Base-by-base conservation (phyloP, 2,888 invertebrate species). In the Hyalella azteca region DNA sequence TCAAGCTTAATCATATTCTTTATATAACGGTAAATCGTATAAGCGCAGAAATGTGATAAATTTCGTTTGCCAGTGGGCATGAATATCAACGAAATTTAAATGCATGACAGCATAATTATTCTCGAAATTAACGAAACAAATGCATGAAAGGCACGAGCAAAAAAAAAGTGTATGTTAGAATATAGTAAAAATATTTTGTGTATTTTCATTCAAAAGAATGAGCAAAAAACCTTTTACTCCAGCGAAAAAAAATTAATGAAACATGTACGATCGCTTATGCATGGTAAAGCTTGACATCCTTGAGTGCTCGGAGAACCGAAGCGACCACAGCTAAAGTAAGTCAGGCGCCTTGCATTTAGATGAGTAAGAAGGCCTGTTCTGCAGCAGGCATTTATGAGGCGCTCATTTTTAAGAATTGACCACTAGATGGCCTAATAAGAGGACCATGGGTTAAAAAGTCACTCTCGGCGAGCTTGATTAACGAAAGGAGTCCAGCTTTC, bases 341-440 rank as follows among this genome's bases (percentile, higher is more conserved):
- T 66, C 66, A 66, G 36, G 29, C 29, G 54, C 54, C 26, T 36
- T 36, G 15, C 45, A 36, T 66, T 36, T n/a, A n/a, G 66, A 36
- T 66, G 66, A 66, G 36, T 66, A 66, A 66, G 36, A 66, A 66
- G 32, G 66, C 36, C 66, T 66, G 66, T 36, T 32, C 66, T 36
- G 36, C 36, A 66, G 36, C 66, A 66, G 66, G 66, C 66, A 66
- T 66, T 66, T 66, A 66, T 66, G 66, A 66, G 66, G 66, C 66
- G 22, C 36, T 66, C 66, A 66, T 66, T 66, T 66, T 66, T 36
- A 66, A 66, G 66, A 66, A 66, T 36, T 66, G 66, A 66, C 66
- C 66, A 66, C 66, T 36, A 66, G 66, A 66, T 66, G 36, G 66
- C 66, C 66, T 66, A 66, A 66, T 66, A 66, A 66, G 66, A 66